Percentiles rank a stretch among this genome's conserved stretches.
Evolutionary conservation across 2,888 invertebrate genomes (phyloP).

Genomic region (Epinotia bilunana): DNA sequence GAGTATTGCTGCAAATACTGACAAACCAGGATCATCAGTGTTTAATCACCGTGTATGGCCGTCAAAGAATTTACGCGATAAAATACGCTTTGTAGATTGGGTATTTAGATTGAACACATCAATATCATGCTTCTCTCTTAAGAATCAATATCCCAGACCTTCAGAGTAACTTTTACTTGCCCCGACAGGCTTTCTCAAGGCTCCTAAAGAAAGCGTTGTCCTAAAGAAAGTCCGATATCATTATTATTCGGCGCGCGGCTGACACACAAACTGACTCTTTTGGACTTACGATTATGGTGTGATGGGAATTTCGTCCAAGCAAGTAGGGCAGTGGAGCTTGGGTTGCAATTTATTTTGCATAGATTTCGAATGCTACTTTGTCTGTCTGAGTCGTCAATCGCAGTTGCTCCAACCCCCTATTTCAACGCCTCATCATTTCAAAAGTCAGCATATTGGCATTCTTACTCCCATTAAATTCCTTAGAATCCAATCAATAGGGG

Average conservation of each 20-base stretch:
- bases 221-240: constrained; percentile 29
- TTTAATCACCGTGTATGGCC: no score
- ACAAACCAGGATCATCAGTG: no score
- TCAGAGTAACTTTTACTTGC: constrained; percentile 7
- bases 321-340: constrained; percentile 4
- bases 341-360: neutral
- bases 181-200: constrained; percentile 6
- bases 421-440: no score
- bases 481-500: no score
- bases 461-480: no score
- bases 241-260: constrained; percentile 19
- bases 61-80: no score
- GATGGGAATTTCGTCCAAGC: neutral
- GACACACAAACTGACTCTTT: constrained; percentile 23
- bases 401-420: no score
- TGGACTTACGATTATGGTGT: constrained; percentile 11
- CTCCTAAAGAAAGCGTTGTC: constrained; percentile 17
- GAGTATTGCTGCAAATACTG: no score
- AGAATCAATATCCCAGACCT: no score
- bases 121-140: neutral
- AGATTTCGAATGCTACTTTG: neutral
- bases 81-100: no score
- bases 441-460: no score
- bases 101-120: neutral
- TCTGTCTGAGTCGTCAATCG: no score